Percentiles rank a stretch among this genome's conserved stretches.
Conservation (phyloP, 2,113 vertebrate species). For the Todiramphus chloris region DNA sequence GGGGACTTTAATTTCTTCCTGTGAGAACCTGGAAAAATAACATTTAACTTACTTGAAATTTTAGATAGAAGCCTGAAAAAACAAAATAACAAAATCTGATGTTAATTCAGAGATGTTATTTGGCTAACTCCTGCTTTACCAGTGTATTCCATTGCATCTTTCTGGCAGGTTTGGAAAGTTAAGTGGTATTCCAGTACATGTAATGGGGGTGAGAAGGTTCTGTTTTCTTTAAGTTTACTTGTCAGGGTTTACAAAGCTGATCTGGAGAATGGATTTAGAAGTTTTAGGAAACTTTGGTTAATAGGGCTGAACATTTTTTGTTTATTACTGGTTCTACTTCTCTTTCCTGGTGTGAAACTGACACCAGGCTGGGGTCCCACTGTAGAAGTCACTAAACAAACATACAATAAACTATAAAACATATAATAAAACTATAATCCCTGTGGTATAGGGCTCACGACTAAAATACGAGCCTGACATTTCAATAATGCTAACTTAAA, state of each 20-base stretch:
- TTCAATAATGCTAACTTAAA: background rate
- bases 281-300: background rate
- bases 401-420: background rate
- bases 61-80: background rate
- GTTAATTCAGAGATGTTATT: background rate
- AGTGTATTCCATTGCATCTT: background rate
- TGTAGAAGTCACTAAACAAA: background rate
- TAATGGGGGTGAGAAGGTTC: rapidly evolving
- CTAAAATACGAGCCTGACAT: background rate
- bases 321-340: background rate
- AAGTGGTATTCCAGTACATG: background rate
- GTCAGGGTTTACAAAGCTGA: background rate
- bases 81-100: background rate
- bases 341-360: background rate
- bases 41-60: background rate
- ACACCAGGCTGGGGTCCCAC: background rate
- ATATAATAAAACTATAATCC: background rate
- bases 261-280: background rate
- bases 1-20: background rate
- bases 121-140: background rate
- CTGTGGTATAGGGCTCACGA: background rate
- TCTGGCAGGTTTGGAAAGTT: background rate
- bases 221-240: background rate
- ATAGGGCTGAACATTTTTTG: background rate
- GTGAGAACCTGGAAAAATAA: background rate